Evolutionary conservation across 2,113 vertebrate genomes (phyloP).

Genomic region (Anoura caudifer): DNA sequence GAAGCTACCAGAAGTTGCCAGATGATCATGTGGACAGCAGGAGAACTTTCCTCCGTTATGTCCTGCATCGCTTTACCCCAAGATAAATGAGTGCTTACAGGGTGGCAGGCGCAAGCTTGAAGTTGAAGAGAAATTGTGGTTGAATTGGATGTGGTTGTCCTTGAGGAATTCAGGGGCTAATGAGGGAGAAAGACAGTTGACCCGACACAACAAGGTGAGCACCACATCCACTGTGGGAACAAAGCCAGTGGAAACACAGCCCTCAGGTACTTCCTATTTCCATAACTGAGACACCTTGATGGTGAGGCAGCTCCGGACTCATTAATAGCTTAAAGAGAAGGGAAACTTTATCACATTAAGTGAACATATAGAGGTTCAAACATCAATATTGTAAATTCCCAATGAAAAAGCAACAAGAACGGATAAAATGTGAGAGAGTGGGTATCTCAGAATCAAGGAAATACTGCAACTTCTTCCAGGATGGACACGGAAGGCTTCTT

Average conservation of each 20-base stretch:
- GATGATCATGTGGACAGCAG: not conserved
- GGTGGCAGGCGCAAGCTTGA: not conserved
- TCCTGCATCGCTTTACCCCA: not conserved
- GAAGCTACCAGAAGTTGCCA: not conserved
- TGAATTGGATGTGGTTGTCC: not conserved
- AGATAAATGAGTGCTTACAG: not conserved
- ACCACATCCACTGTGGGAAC: fast-evolving
- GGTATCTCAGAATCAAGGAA: not conserved
- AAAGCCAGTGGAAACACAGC: not conserved
- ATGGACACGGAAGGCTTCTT: not conserved
- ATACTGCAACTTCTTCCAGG: not conserved
- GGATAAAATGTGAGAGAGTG: not conserved
- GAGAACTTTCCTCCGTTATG: not conserved
- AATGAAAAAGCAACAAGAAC: not conserved
- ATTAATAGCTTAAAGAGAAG: not conserved
- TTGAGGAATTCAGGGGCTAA: not conserved
- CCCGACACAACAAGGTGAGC: not conserved
- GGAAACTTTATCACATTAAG: not conserved
- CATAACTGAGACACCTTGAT: not conserved
- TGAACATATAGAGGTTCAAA: not conserved
- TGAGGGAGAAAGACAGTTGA: not conserved
- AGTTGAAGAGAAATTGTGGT: not conserved
- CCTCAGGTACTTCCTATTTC: not conserved
- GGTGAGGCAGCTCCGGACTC: not conserved
- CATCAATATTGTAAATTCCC: not conserved